A percentile compares a stretch with the other conserved stretches of the same genome.
phyloP scores from a whole-genome alignment of 2,797 vertebrate species.

The Danio tinwini region DNA sequence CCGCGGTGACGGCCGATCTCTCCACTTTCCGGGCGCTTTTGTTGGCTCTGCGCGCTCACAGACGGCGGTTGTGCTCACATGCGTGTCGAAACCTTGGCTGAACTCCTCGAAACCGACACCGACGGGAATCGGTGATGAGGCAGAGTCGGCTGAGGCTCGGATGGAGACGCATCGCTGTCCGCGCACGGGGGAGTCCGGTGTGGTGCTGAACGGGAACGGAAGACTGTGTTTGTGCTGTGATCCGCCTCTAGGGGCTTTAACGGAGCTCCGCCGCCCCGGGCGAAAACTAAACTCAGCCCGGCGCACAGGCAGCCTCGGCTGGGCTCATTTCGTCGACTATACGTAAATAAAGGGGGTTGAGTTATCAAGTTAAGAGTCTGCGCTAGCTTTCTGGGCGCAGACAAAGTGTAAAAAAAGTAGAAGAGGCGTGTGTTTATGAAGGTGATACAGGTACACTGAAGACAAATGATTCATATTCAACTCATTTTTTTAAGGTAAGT shows the following conservation, averaged over 20 bases:
- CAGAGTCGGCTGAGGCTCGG: constrained; percentile 70
- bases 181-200: constrained; percentile 80
- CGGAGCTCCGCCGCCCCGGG: constrained; percentile 79
- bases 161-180: constrained; percentile 84
- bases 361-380: constrained; percentile 15
- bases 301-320: constrained; percentile 57
- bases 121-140: constrained; percentile 72
- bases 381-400: constrained; percentile 26
- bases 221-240: constrained; percentile 73
- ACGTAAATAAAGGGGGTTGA: constrained; percentile 33
- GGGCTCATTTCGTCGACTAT: constrained; percentile 35
- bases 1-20: constrained; percentile 70
- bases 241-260: constrained; percentile 79
- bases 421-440: no score
- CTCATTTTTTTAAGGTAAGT: no score
- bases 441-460: no score
- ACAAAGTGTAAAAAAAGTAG: neutral
- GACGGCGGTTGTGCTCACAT: constrained; percentile 65
- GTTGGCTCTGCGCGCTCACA: constrained; percentile 62
- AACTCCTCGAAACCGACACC: constrained; percentile 71
- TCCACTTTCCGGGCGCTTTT: constrained; percentile 78
- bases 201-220: constrained; percentile 74
- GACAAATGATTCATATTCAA: no score
- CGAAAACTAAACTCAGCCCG: constrained; percentile 70
- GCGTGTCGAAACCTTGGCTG: constrained; percentile 64